Evolutionary conservation across 64 coral and sea anemone species (phyloP).

Genomic region (Cladopsammia gracilis): DNA sequence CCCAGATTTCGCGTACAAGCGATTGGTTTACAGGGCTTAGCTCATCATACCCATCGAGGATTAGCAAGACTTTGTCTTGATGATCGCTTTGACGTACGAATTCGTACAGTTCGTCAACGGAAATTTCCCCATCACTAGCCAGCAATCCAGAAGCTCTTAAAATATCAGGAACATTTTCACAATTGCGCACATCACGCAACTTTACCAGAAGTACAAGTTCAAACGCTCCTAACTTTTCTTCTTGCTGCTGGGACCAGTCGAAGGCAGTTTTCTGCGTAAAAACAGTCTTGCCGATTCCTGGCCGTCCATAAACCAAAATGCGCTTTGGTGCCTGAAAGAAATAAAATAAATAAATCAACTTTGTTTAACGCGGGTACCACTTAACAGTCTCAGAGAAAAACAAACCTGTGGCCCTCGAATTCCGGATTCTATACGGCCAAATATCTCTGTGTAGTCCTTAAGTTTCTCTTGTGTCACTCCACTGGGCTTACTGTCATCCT

Average conservation of each 20-base stretch:
- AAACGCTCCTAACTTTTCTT: constrained; percentile 13
- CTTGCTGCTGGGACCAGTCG: constrained; percentile 5
- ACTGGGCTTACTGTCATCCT: neutral
- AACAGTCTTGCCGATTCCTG: constrained; percentile 34
- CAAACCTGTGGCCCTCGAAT: too few relatives aligned
- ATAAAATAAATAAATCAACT: too few relatives aligned
- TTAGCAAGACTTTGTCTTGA: constrained; percentile 35
- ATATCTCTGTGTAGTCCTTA: neutral
- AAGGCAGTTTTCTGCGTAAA: constrained; percentile 14
- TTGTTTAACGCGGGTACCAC: too few relatives aligned
- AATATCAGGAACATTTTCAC: neutral
- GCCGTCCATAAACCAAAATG: neutral
- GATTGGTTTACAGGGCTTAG: neutral
- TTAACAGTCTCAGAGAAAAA: too few relatives aligned
- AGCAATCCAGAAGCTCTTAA: neutral
- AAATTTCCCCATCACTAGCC: neutral
- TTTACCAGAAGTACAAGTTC: constrained; percentile 18
- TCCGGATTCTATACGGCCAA: neutral
- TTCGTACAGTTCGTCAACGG: neutral
- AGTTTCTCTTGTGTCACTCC: neutral
- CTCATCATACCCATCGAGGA: constrained; percentile 48
- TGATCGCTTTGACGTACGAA: neutral
- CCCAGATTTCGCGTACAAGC: constrained; percentile 1
- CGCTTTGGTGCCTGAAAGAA: too few relatives aligned
- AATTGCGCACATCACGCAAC: neutral